Conservation (phyloP, 2,797 vertebrate genomes). For the Enteromius viviparus region DNA sequence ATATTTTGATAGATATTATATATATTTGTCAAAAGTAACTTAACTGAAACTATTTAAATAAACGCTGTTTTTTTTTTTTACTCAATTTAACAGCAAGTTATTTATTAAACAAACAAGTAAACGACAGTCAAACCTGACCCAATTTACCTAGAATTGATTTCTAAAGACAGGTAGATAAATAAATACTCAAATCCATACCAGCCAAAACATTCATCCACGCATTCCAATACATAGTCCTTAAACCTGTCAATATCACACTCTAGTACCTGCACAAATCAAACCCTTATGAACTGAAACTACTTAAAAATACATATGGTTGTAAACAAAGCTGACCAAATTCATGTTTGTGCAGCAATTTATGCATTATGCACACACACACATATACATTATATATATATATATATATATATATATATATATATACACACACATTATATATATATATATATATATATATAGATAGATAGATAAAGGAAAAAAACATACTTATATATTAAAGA, state of each 20-base stretch:
- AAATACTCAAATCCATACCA: background rate
- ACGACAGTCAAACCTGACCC: background rate
- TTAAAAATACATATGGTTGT: background rate
- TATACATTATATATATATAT: too few relatives aligned
- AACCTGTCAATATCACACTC: background rate
- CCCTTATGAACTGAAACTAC: background rate
- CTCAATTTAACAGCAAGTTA: too few relatives aligned
- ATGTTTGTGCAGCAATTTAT: background rate
- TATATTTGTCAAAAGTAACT: background rate
- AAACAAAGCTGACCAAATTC: conserved; percentile 7
- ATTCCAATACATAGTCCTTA: background rate
- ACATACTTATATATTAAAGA: too few relatives aligned
- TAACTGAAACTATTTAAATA: background rate
- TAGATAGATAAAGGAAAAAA: background rate
- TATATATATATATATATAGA: too few relatives aligned
- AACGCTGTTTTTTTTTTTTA: background rate
- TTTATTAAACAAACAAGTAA: background rate
- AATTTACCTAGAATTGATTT: background rate
- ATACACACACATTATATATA: too few relatives aligned
- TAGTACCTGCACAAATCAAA: background rate
- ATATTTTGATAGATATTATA: background rate
- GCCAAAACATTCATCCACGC: background rate
- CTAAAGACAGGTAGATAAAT: background rate
- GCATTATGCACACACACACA: background rate
- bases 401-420: too few relatives aligned